Conservation (phyloP, 2,888 invertebrate genomes). For the Trissoscelio sp. region DNA sequence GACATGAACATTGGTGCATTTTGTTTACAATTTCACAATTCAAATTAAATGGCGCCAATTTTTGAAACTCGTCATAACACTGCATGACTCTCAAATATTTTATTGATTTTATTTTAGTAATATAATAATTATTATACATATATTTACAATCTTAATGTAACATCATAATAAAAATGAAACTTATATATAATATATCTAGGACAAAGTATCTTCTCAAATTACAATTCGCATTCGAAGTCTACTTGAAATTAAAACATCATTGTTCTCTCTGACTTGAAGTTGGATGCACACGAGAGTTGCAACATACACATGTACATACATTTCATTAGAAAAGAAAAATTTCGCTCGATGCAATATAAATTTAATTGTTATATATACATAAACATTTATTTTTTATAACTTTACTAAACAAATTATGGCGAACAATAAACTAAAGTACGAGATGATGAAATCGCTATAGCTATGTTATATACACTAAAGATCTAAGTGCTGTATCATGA, state of each 20-base stretch:
- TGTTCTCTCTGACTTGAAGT: not conserved
- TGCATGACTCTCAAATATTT: not conserved
- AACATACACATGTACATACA: too few species aligned
- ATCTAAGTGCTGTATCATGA: not conserved
- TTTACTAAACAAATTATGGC: slow-evolving; percentile 11
- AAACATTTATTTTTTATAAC: not conserved
- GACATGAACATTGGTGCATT: not conserved
- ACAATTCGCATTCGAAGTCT: not conserved
- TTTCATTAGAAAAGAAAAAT: too few species aligned
- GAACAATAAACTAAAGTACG: not conserved
- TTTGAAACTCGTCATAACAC: not conserved
- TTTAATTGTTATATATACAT: not conserved
- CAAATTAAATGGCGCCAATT: slow-evolving; percentile 14
- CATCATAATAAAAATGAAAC: not conserved
- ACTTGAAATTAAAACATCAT: not conserved
- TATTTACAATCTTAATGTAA: not conserved
- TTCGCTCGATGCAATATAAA: too few species aligned
- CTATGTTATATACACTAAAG: not conserved
- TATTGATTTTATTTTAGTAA: not conserved
- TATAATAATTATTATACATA: not conserved
- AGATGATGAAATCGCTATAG: slow-evolving; percentile 14
- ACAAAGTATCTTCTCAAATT: not conserved
- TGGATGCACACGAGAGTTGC: not conserved
- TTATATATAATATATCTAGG: not conserved
- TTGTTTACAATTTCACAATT: slow-evolving; percentile 6